Conservation (phyloP, 2,113 vertebrate genomes). For the Thunnus maccoyii region DNA sequence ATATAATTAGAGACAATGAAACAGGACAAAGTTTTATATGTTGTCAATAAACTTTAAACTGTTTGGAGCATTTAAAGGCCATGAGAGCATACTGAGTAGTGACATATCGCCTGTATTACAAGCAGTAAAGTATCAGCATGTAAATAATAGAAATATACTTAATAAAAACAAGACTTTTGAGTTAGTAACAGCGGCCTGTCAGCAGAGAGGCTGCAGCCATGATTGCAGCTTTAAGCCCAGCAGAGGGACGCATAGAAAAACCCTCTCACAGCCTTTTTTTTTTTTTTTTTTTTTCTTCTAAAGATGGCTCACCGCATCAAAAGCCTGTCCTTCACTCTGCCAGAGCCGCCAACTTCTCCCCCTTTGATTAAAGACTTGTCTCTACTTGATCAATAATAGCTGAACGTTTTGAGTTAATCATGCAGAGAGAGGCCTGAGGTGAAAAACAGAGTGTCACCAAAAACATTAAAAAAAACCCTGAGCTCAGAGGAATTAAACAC, state of each 20-base stretch:
- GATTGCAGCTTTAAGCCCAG: constrained; percentile 23
- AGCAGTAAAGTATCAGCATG: too few relatives aligned
- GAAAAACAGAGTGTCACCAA: not conserved
- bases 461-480: too few relatives aligned
- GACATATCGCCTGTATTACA: too few relatives aligned
- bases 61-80: too few relatives aligned
- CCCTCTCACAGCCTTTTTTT: constrained; percentile 13
- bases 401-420: not conserved
- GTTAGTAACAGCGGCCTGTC: not conserved
- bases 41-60: too few relatives aligned
- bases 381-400: constrained; percentile 32
- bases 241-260: constrained; percentile 29
- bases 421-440: constrained; percentile 28
- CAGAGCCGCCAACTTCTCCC: constrained; percentile 17
- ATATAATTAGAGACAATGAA: too few relatives aligned
- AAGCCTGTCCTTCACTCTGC: not conserved
- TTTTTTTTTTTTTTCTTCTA: not conserved
- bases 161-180: too few relatives aligned
- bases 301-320: constrained; percentile 20
- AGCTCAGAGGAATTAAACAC: too few relatives aligned
- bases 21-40: too few relatives aligned
- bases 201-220: constrained; percentile 20
- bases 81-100: too few relatives aligned
- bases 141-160: too few relatives aligned
- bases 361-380: constrained; percentile 30